Evolutionary conservation across 2,888 invertebrate genomes (phyloP).

Genomic region (Sinelater perroti): DNA sequence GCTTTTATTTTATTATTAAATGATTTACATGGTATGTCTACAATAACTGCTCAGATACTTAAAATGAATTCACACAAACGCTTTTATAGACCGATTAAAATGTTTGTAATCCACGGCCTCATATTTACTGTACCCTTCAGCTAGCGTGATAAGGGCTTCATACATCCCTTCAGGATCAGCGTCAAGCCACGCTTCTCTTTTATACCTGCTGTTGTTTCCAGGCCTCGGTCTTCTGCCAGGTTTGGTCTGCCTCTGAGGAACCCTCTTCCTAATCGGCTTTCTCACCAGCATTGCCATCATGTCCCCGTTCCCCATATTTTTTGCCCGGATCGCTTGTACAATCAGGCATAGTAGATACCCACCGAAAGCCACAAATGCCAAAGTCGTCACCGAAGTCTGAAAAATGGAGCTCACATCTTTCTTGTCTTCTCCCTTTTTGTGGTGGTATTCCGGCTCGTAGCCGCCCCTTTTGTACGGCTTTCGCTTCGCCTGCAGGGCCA

Average conservation of each 20-base stretch:
- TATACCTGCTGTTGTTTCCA: conserved; percentile 26
- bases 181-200: conserved; percentile 48
- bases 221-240: conserved; percentile 40
- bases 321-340: conserved; percentile 77
- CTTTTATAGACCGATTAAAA: conserved; percentile 40
- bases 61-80: neutral
- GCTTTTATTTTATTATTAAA: too few species aligned
- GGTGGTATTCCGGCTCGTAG: conserved; percentile 46
- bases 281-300: conserved; percentile 41
- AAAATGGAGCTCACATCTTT: conserved; percentile 73
- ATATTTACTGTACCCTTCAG: conserved; percentile 67
- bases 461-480: conserved; percentile 50
- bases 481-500: conserved; percentile 48
- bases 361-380: conserved; percentile 85
- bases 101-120: conserved; percentile 54
- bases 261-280: conserved; percentile 34
- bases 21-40: too few species aligned
- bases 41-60: too few species aligned
- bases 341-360: conserved; percentile 83
- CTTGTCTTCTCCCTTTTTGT: conserved; percentile 62
- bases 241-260: conserved; percentile 41
- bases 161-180: conserved; percentile 63
- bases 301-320: conserved; percentile 58
- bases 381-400: conserved; percentile 78
- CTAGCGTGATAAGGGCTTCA: conserved; percentile 63